Evolutionary conservation across 2,797 vertebrate genomes (phyloP), one percentile per base, ranked within the genome.

Genomic region (Novumbra hubbsi): DNA sequence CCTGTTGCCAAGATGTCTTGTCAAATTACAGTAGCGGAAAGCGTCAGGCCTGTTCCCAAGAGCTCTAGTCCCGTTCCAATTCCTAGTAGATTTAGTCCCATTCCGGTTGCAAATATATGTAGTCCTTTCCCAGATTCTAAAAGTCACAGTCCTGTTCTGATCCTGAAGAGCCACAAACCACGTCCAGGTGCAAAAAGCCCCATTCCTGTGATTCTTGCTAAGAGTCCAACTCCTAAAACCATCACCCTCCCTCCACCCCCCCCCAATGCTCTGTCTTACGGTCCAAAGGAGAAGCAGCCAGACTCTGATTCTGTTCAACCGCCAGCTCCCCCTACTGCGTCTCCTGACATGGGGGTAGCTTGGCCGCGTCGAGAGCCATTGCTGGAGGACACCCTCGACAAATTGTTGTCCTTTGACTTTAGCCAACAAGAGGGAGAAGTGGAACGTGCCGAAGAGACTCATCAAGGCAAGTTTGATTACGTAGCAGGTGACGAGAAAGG

Each of bases 361-460:
- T 90, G 88, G 86, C 89, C 90, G 0, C 89, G 88, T 27, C 73
- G 74, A 27, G 81, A 84, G 76, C 86, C 89, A 68, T 67, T 78
- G 1, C 41, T 90, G 77, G 90, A 92, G 74, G 78, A 86, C 57
- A 77, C 84, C 34, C 81, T 92, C 84, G 88, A 91, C 65, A 86
- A 85, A 80, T 86, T 92, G 0, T 82, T 93, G 83, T 73, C 86
- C 77, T 68, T 88, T 0, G 78, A 87, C 64, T 76, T 81, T 16
- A 73, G 73, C 19, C 68, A 72, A 7, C 70, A 1, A 50, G 68
- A 80, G 71, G 69, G 67, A 63, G 11, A 41, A 66, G 2, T 38
- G 0, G 24, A 9, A 32, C 70, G 65, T 79, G 34, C 83, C 19
- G 62, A 14, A 72, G 83, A 81, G 68, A 89, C 73, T 67, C 86